Evolutionary conservation across 2,888 invertebrate species (phyloP).

Genomic region (Nymphalis polychloros): DNA sequence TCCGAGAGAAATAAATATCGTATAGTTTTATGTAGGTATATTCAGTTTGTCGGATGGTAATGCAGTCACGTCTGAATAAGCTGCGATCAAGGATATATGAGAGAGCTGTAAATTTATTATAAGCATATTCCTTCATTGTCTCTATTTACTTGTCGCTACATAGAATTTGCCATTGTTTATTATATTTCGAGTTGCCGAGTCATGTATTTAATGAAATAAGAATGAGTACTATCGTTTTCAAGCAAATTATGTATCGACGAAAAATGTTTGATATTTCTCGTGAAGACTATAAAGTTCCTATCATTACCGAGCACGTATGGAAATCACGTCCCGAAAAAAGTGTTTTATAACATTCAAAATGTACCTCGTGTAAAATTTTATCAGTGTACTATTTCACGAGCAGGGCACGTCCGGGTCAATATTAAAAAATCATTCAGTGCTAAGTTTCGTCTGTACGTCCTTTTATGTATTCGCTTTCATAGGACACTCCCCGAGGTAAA

Average conservation of each 20-base stretch:
- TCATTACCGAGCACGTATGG: no score
- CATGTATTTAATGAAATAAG: no score
- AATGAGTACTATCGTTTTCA: no score
- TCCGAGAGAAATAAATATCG: background rate
- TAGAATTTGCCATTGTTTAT: background rate
- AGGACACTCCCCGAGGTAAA: conserved; percentile 34
- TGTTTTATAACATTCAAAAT: no score
- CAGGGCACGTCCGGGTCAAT: background rate
- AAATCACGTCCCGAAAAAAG: no score
- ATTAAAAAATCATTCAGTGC: background rate
- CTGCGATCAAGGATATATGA: conserved; percentile 6
- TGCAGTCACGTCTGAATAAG: conserved; percentile 14
- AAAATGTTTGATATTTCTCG: no score
- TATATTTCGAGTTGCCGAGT: background rate
- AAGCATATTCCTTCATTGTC: background rate
- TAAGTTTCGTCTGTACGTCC: background rate
- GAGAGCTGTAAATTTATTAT: conserved; percentile 4
- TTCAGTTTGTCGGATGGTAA: background rate
- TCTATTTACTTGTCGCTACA: background rate
- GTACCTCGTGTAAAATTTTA: background rate
- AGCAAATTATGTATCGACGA: no score
- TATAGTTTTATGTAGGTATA: background rate
- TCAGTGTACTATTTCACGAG: background rate
- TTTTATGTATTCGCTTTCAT: conserved; percentile 29
- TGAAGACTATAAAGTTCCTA: no score